phyloP scores from a whole-genome alignment of 2,797 vertebrate genomes.

The Diplodus puntazzo region DNA sequence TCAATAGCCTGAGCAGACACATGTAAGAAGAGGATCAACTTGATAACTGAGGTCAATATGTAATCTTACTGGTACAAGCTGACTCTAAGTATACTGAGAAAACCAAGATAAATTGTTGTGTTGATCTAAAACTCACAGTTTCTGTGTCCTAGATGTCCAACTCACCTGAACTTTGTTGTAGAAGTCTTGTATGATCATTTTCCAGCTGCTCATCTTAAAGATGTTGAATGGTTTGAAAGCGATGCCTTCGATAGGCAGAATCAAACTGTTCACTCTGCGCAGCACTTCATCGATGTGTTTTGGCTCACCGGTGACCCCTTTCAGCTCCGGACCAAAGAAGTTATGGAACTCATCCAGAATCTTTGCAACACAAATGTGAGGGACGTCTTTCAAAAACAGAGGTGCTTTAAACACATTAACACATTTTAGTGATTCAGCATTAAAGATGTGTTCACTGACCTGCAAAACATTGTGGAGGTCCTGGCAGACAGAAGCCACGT shows the following conservation, averaged over 20 bases:
- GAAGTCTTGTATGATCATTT: slow-evolving; percentile 89
- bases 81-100: neutral
- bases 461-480: slow-evolving; percentile 89
- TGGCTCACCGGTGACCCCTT: slow-evolving; percentile 89
- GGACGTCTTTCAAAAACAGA: neutral
- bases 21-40: slow-evolving; percentile 9
- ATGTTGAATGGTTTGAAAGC: slow-evolving; percentile 90
- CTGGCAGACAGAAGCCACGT: slow-evolving; percentile 92
- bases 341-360: slow-evolving; percentile 92
- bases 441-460: slow-evolving; percentile 77
- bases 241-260: slow-evolving; percentile 86
- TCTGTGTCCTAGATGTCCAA: neutral
- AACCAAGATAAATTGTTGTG: neutral
- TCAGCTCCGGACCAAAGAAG: slow-evolving; percentile 91
- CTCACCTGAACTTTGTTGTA: slow-evolving; percentile 87
- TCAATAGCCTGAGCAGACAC: slow-evolving; percentile 88
- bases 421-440: neutral
- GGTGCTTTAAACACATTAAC: neutral
- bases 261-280: slow-evolving; percentile 85
- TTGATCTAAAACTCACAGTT: neutral
- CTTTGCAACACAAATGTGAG: slow-evolving; percentile 73
- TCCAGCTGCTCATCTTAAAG: slow-evolving; percentile 86
- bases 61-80: neutral
- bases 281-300: slow-evolving; percentile 88
- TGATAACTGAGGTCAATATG: neutral